Evolutionary conservation across 2,888 invertebrate genomes (phyloP), one percentile per base, ranked within the genome.

Genomic region (Tridacna gigas): DNA sequence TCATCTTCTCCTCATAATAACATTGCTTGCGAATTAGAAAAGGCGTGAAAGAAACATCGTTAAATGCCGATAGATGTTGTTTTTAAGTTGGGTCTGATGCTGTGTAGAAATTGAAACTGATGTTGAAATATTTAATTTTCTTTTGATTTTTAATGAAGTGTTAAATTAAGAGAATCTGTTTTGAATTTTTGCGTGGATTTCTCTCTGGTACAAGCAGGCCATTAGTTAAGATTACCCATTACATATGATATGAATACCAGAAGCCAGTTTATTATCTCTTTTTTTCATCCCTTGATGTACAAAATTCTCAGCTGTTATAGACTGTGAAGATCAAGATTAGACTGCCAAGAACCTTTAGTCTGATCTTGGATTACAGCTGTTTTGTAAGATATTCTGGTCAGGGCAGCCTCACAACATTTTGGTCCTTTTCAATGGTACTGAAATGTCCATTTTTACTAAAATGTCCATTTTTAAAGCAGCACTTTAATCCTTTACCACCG

Each of bases 61-160:
- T 63, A 25, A 25, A 37, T 13, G 63, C 13, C 63, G 20, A 22
- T 63, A 25, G 26, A 22, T n/a, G 26, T 20, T 22, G 20, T 22
- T 22, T 63, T 22, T 22, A n/a, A 4, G n/a, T 22, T 25, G 15
- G 63, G 63, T 13, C 63, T 63, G 63, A 25, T 63, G 63, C 63
- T 63, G 63, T n/a, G 63, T 63, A 13, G 13, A 63, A 63, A 63
- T 63, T 63, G 63, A 63, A 63, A 63, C 13, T 63, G 26, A 63
- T 22, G 63, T 63, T 63, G 60, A 63, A 63, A 63, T 63, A 63
- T 63, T 18, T 63, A 1, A 56, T 63, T 63, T 25, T 63, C 63
- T 63, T 63, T 22, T 63, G 22, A 63, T 63, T 63, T 63, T 63
- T n/a, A 63, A 63, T 63, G 63, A 63, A 63, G 63, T 63, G 63